phyloP scores from a whole-genome alignment of 1,140 invertebrate genomes.

The Danaus plexippus region DNA sequence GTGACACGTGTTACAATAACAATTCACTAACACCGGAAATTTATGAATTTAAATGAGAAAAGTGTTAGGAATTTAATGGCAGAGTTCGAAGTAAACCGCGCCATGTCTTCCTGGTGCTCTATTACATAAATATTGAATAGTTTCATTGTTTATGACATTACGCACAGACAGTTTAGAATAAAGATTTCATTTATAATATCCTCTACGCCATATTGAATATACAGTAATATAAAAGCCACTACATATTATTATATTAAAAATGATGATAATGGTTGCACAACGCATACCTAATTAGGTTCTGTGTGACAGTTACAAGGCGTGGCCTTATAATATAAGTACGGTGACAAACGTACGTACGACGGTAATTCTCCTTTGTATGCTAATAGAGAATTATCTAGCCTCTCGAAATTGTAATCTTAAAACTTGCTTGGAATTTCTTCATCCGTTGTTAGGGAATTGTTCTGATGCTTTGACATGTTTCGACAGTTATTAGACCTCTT shows the following conservation, averaged over 20 bases:
- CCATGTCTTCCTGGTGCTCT: constrained; percentile 59
- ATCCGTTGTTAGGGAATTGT: constrained; percentile 45
- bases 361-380: constrained; percentile 69
- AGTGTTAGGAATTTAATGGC: constrained; percentile 70
- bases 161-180: constrained; percentile 29
- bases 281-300: constrained; percentile 62
- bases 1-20: constrained; percentile 46
- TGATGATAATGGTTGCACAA: constrained; percentile 26
- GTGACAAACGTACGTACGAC: constrained; percentile 59
- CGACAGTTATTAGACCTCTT: constrained; percentile 10
- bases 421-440: constrained; percentile 66
- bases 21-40: constrained; percentile 64
- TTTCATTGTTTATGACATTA: constrained; percentile 45
- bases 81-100: constrained; percentile 57
- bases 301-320: constrained; percentile 67
- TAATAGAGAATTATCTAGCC: constrained; percentile 67
- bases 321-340: constrained; percentile 51
- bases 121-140: constrained; percentile 58
- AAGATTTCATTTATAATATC: neutral
- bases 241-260: no score
- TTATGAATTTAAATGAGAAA: constrained; percentile 71
- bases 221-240: no score
- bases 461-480: constrained; percentile 15
- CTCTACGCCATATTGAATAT: no score
- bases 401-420: constrained; percentile 66